These are phyloP conservation scores for Pavo muticus DNA, from an alignment of 2,113 vertebrate genomes.

Conservation along the genomic window DNA sequence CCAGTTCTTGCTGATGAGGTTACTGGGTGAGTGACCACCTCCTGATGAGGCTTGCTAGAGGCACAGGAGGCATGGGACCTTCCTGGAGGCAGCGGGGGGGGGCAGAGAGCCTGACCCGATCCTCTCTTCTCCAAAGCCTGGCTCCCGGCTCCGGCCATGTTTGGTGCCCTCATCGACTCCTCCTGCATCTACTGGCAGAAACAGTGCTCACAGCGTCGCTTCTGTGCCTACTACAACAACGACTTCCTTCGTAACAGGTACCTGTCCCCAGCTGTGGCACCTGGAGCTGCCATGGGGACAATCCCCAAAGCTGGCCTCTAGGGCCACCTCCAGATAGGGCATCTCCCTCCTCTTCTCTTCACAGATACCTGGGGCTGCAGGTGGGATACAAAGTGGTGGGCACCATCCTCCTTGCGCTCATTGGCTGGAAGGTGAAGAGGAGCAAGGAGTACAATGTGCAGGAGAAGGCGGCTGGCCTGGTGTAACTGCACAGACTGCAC, in stretches of 20 bases:
- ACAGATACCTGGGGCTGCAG: constrained; percentile 93
- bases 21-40: constrained; percentile 86
- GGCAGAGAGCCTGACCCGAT: not conserved
- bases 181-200: constrained; percentile 90
- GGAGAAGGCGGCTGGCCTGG: constrained; percentile 78
- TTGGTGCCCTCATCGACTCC: constrained; percentile 90
- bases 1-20: constrained; percentile 93
- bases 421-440: constrained; percentile 89
- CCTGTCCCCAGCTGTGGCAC: rapidly evolving
- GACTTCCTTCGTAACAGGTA: constrained; percentile 89
- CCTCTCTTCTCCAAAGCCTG: constrained; percentile 81
- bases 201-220: constrained; percentile 80
- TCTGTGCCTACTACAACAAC: constrained; percentile 93
- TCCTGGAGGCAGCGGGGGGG: not conserved
- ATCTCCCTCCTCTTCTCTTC: not conserved
- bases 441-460: constrained; percentile 90
- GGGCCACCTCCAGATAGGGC: rapidly evolving
- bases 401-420: constrained; percentile 80
- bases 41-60: not conserved
- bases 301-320: not conserved
- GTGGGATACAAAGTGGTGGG: constrained; percentile 89
- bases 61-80: not conserved
- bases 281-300: rapidly evolving
- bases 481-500: constrained; percentile 29
- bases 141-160: constrained; percentile 90